Evolutionary conservation across 2,797 vertebrate genomes (phyloP), one percentile per base, ranked within the genome.

Genomic region (Darevskia nairensis): DNA sequence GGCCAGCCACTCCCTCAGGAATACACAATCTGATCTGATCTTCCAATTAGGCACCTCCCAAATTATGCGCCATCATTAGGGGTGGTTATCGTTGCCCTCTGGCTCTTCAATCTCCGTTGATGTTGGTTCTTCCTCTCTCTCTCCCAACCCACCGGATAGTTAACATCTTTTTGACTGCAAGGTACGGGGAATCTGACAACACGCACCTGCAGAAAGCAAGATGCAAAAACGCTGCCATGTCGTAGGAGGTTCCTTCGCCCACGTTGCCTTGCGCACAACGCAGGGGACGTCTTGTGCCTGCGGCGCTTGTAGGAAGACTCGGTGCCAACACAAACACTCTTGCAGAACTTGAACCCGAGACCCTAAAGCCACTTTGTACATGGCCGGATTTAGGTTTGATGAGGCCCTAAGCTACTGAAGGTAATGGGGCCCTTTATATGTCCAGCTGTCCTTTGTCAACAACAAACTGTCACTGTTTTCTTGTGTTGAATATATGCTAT

Each of bases 11-110:
- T 94, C 90, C 92, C 88, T 94, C 92, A 75, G 90, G 94, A 94
- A 93, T 64, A 84, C 68, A 50, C 88, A 92, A 92, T 93, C 88
- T 86, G 91, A 95, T 93, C 93, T 93, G 91, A 94, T 95, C 94
- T 95, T 92, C 90, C 89, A 94, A 92, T 80, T 86, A 92, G 92
- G 94, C 92, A 91, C 95, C n/a, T 94, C 94, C 94, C 93, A 90
- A 86, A 92, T 92, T 93, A 88, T 84, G 86, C 44, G 27, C 82
- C 72, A 80, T 88, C 59, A 76, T 93, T 92, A 86, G 77, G 21
- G 81, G 71, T 25, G 74, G 80, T 93, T 91, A 79, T 89, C 82
- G 78, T 88, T 89, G 81, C 71, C 50, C 84, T 90, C 74, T 2
- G 92, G 81, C 87, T 89, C 91, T 92, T 89, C 8, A 89, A 86